These are phyloP conservation scores for Dunckerocampus dactyliophorus DNA, from an alignment of 2,113 vertebrate genomes.

Conservation along the genomic window DNA sequence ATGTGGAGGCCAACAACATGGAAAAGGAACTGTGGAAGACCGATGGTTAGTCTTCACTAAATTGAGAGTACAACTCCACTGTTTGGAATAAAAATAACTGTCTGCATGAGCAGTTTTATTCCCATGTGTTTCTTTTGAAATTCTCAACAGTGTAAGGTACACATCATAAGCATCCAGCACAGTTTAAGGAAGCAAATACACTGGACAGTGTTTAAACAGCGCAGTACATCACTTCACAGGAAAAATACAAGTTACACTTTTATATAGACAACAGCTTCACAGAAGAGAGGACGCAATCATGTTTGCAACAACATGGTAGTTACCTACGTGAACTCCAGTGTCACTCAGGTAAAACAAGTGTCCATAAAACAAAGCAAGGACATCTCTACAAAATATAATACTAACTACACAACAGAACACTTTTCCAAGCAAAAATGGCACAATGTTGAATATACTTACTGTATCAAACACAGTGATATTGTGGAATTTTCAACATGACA, in stretches of 20 bases:
- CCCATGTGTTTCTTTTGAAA: too few relatives aligned
- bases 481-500: slow-evolving; percentile 3
- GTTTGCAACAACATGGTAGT: slow-evolving; percentile 73
- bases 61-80: slow-evolving; percentile 1
- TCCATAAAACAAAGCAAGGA: background rate
- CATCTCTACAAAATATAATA: slow-evolving; percentile 9
- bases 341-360: slow-evolving; percentile 44
- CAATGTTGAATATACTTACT: slow-evolving; percentile 21
- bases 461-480: slow-evolving; percentile 17
- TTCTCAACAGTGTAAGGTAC: slow-evolving; percentile 57
- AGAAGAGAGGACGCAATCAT: slow-evolving; percentile 74
- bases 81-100: slow-evolving; percentile 4
- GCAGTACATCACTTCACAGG: slow-evolving; percentile 58
- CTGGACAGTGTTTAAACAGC: slow-evolving; percentile 52
- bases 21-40: slow-evolving; percentile 60
- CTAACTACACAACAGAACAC: slow-evolving; percentile 27
- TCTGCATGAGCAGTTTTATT: slow-evolving; percentile 55
- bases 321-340: slow-evolving; percentile 54
- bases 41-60: slow-evolving; percentile 10
- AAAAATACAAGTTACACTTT: slow-evolving; percentile 53
- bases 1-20: slow-evolving; percentile 12
- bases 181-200: slow-evolving; percentile 60
- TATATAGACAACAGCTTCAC: slow-evolving; percentile 69
- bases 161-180: slow-evolving; percentile 57
- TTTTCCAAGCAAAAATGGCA: slow-evolving; percentile 46